Base-by-base conservation (phyloP, 1,140 invertebrate genomes). In the Rhizoglyphus robini region DNA sequence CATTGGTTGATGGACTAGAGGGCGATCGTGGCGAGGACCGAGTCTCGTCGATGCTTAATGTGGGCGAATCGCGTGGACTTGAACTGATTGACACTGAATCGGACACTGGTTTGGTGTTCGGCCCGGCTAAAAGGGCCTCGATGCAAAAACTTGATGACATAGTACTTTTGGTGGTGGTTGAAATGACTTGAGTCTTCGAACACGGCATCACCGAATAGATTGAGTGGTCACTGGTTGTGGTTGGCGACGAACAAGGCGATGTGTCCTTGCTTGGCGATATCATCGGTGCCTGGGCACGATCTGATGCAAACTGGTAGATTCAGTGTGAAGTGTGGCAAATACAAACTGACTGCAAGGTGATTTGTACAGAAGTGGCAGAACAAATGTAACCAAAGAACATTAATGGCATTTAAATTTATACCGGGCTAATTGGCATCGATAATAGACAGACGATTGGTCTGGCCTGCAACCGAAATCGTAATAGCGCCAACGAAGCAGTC, bases 351-450 rank as follows among this genome's bases (percentile, higher is more conserved):
- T n/a, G n/a, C n/a, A n/a, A n/a, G n/a, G n/a, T n/a, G n/a, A n/a
- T n/a, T n/a, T n/a, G 51, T 15, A 25, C 8, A 57, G 29, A 59
- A 29, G 58, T 60, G 58, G 29, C 58, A 3, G 29, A 11, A 60
- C 2, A 32, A 60, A 60, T 60, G 58, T 60, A 32, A 60, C 58
- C 27, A 60, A 34, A 34, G 27, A 15, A 46, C 27, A 60, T 32
- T 60, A 60, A 60, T 60, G 58, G 30, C 27, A 60, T 60, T 60
- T 60, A 60, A 60, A 60, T 60, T 60, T 60, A 60, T 60, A 60
- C 58, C 15, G 3, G 4, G 36, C 58, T 60, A 60, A 60, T 60
- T 60, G 58, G 58, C 58, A 60, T 60, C 58, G 30, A 60, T 60
- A 60, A 60, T 60, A 29, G 3, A 32, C 58, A 60, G 58, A 60